phyloP scores from a whole-genome alignment of 1,140 invertebrate species.

The Macrocentrus cingulum region DNA sequence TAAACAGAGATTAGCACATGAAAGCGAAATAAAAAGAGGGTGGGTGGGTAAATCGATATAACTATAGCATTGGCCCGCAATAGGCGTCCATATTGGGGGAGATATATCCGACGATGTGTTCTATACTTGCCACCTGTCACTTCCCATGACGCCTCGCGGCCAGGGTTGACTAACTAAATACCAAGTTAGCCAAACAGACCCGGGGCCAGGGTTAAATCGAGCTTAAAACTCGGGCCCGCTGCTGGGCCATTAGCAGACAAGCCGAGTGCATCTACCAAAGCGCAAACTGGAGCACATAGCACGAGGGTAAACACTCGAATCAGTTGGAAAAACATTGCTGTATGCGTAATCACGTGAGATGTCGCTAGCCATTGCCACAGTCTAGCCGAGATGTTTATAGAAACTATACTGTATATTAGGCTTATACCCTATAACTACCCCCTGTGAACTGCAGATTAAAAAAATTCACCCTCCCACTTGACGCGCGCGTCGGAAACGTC shows the following conservation, averaged over 20 bases:
- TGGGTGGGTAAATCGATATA: too few species aligned
- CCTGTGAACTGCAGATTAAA: neutral
- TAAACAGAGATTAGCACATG: constrained; percentile 51
- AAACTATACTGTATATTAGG: neutral
- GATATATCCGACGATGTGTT: neutral
- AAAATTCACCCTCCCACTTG: constrained; percentile 41
- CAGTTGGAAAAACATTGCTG: constrained; percentile 11
- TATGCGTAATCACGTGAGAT: neutral
- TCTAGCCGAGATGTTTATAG: neutral
- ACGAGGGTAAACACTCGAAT: constrained; percentile 9
- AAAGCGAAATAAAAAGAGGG: constrained; percentile 32
- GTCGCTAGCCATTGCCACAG: neutral
- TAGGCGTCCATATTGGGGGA: constrained; percentile 14
- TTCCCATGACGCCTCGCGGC: constrained; percentile 56
- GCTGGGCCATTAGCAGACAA: neutral
- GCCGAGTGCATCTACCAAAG: too few species aligned
- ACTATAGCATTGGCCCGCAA: constrained; percentile 20
- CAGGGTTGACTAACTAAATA: constrained; percentile 59
- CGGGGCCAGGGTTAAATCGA: constrained; percentile 54
- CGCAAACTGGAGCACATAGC: neutral
- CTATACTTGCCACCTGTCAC: constrained; percentile 51
- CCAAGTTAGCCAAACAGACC: constrained; percentile 52
- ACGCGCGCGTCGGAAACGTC: constrained; percentile 55
- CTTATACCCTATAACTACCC: neutral
- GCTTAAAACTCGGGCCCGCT: constrained; percentile 40